phyloP scores from a whole-genome alignment of 2,113 vertebrate genomes.

The Coptodon bakossiorum region DNA sequence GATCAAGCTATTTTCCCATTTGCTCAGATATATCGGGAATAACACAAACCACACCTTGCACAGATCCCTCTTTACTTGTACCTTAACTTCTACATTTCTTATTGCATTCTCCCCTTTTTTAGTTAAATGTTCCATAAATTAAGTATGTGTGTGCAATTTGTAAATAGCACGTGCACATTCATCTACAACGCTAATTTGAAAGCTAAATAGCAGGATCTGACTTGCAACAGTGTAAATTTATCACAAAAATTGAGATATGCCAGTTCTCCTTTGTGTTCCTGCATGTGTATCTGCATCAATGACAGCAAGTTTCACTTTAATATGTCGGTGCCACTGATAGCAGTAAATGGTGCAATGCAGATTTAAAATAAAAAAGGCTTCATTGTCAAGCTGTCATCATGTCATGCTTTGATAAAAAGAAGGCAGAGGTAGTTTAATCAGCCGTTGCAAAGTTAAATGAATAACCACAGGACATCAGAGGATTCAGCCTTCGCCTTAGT shows the following conservation, averaged over 20 bases:
- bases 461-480: constrained; percentile 45
- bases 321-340: background rate
- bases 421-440: constrained; percentile 50
- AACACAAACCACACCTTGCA: background rate
- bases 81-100: background rate
- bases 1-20: background rate
- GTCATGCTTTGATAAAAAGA: constrained; percentile 32
- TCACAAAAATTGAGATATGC: background rate
- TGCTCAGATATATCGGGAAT: background rate
- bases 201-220: background rate
- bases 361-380: constrained; percentile 16
- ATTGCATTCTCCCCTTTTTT: background rate
- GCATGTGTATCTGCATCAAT: background rate
- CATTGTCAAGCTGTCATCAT: constrained; percentile 39
- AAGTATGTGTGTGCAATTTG: background rate
- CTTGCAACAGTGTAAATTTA: background rate
- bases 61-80: background rate
- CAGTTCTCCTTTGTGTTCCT: background rate
- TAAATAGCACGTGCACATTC: background rate
- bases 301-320: constrained; percentile 7
- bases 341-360: background rate
- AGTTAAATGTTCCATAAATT: background rate
- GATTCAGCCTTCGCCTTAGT: constrained; percentile 1
- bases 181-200: background rate
- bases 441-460: constrained; percentile 47